Evolutionary conservation across 2,113 vertebrate species (phyloP), one percentile per base, ranked within the genome.

Genomic region (Amphiprion ocellaris): DNA sequence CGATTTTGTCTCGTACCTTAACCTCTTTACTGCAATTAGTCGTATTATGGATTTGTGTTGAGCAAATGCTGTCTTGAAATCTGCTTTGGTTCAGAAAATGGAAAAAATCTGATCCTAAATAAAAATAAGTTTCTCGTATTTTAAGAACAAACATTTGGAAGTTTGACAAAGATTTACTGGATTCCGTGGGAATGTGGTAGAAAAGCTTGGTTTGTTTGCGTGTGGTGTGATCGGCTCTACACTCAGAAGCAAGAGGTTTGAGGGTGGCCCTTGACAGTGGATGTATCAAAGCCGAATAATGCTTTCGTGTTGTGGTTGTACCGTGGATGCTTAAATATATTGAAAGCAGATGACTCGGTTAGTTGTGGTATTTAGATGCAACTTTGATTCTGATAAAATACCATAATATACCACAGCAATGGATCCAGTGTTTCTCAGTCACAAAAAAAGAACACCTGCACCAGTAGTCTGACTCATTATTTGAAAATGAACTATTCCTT

Each of bases 1-100:
- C 21, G 79, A 79, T 83, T 79, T 71, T 30, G 11, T 47, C 37
- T 44, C 2, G 1, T 47, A 53, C 24, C 17, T 77, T 59, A 77
- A 76, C 70, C 54, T 72, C 77, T 58, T 59, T 37, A 21, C 21
- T 41, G 12, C 30, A 60, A 60, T 55, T 39, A 73, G 67, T 58
- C 4, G 5, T 47, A 44, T 69, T 71, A 44, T 46, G 37, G 44
- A 14, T 65, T 62, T 70, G 50, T 63, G 11, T 72, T 19, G 50
- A 16, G 54, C 56, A 75, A 72, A 44, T 24, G 47, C 54, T 12
- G 24, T 24, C 2, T 19, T 52, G 8, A 37, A 74, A 19, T 73
- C 47, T 44, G 53, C 69, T 67, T 72, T 75, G 66, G n/a, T 58
- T 30, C 62, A 8, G 4, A 19, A 68, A 65, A 65, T 4, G 19